These are phyloP conservation scores for Psephotus haematonotus DNA, from an alignment of 2,113 vertebrate genomes.

Conservation along the genomic window DNA sequence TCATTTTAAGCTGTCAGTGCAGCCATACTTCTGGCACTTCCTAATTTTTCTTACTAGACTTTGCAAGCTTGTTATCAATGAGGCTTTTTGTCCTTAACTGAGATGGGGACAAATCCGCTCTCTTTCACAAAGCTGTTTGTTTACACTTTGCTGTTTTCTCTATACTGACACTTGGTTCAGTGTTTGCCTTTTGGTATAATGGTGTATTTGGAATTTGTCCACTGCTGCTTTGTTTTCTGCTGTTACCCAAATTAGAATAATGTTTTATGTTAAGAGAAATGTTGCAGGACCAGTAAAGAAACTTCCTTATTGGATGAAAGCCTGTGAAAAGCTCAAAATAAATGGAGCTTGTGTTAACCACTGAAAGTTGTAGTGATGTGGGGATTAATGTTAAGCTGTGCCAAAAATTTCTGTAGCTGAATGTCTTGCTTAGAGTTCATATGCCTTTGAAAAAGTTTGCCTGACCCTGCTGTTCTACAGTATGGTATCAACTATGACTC, in stretches of 20 bases:
- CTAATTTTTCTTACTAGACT: slow-evolving; percentile 22
- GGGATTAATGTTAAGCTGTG: not conserved
- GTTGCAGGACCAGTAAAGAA: not conserved
- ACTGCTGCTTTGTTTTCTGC: not conserved
- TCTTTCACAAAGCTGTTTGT: not conserved
- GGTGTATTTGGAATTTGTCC: not conserved
- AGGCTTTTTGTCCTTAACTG: not conserved
- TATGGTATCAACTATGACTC: not conserved
- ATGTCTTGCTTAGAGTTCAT: not conserved
- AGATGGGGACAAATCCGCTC: not conserved
- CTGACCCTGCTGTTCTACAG: not conserved
- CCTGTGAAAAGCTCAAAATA: not conserved
- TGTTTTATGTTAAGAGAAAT: not conserved
- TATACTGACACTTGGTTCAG: not conserved
- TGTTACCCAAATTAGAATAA: not conserved
- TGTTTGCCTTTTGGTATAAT: slow-evolving; percentile 15
- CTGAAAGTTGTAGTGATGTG: not conserved
- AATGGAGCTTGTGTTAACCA: not conserved
- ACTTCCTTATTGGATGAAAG: not conserved
- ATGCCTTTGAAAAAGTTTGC: not conserved
- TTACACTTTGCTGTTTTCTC: not conserved
- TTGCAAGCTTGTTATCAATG: not conserved
- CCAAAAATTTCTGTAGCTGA: not conserved
- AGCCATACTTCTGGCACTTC: not conserved
- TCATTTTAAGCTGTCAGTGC: not conserved